These are phyloP conservation scores for Apolygus lucorum DNA, from an alignment of 1,140 invertebrate genomes.

Conservation along the genomic window DNA sequence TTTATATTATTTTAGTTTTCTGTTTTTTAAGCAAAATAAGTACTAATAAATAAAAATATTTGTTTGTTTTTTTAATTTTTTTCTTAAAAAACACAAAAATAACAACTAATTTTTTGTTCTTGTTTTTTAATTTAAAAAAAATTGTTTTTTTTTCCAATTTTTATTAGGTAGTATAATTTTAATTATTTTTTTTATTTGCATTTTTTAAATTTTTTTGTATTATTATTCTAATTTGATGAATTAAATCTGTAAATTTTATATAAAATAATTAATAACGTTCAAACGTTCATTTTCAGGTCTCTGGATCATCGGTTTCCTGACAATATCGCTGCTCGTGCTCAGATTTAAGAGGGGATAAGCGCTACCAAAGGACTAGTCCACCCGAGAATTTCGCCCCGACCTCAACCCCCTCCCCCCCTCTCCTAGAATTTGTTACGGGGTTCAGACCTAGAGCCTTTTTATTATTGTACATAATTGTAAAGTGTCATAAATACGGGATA, in stretches of 20 bases:
- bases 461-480: constrained; percentile 20
- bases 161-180: no score
- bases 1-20: no score
- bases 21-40: no score
- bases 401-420: background rate
- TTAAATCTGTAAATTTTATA: background rate
- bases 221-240: background rate
- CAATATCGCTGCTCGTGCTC: constrained; percentile 64
- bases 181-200: no score
- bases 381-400: background rate
- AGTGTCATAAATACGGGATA: constrained; percentile 18
- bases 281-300: constrained; percentile 37
- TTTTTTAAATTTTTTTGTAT: background rate
- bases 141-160: no score
- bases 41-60: no score
- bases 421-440: background rate
- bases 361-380: constrained; percentile 4
- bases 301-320: constrained; percentile 78
- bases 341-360: constrained; percentile 72
- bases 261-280: no score
- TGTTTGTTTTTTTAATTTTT: no score
- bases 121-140: no score
- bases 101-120: no score
- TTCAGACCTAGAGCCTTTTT: background rate
- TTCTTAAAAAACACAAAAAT: no score